Conservation (phyloP, 1,140 invertebrate species). For the Rhagoletis pomonella region DNA sequence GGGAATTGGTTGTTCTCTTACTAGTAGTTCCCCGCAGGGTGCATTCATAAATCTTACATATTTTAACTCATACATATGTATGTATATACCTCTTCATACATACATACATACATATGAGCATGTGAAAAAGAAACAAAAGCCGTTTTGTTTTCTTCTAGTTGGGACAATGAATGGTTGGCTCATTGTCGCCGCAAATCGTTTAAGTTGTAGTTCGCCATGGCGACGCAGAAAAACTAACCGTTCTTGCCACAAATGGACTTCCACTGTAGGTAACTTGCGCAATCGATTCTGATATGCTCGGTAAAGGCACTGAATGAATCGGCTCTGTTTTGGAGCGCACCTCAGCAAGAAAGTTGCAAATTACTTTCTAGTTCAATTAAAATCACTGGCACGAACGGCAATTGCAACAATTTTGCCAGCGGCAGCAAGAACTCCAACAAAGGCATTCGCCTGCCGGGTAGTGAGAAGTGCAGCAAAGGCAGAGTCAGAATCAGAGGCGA, state of each 20-base stretch:
- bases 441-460: too few relatives aligned
- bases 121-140: not conserved
- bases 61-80: not conserved
- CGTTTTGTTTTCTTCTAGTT: not conserved
- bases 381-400: not conserved
- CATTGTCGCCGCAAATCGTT: not conserved
- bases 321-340: constrained; percentile 8
- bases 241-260: too few relatives aligned
- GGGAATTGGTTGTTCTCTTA: not conserved
- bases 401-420: not conserved
- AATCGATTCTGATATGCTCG: not conserved
- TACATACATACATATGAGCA: not conserved
- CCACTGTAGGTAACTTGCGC: not conserved
- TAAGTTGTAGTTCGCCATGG: not conserved
- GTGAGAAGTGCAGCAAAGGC: too few relatives aligned
- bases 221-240: not conserved
- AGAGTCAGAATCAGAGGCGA: not conserved
- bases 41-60: too few relatives aligned
- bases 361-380: constrained; percentile 45
- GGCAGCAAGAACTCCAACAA: not conserved
- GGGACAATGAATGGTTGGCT: not conserved
- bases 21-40: too few relatives aligned
- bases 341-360: constrained; percentile 19
- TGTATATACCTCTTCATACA: not conserved
- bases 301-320: not conserved